Evolutionary conservation across 1,140 invertebrate species (phyloP).

Genomic region (Papilio helenus): DNA sequence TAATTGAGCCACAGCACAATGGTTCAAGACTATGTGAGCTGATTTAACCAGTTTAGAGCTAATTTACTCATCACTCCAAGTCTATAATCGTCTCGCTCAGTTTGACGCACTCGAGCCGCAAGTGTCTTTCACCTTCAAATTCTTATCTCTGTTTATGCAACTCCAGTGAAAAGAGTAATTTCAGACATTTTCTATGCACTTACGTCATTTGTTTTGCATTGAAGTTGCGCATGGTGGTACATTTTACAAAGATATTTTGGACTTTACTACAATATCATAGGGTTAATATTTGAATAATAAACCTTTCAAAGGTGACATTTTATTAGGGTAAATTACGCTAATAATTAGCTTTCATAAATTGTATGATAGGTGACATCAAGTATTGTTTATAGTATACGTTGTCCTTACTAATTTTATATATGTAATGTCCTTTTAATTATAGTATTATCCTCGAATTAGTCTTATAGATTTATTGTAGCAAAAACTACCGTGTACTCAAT

Average conservation of each 20-base stretch:
- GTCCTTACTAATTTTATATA: not conserved
- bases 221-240: conserved; percentile 1
- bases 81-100: not conserved
- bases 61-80: not conserved
- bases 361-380: not conserved
- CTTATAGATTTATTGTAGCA: too few species aligned
- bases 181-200: conserved; percentile 2
- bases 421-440: too few species aligned
- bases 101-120: not conserved
- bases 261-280: not conserved
- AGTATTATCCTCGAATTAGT: too few species aligned
- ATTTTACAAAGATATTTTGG: not conserved
- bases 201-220: conserved; percentile 16
- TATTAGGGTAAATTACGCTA: not conserved
- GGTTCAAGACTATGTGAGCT: too few species aligned
- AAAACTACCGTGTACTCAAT: too few species aligned
- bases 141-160: conserved; percentile 24
- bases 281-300: not conserved
- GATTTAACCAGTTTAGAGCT: too few species aligned
- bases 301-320: not conserved
- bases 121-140: conserved; percentile 23
- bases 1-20: too few species aligned
- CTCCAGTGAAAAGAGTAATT: conserved; percentile 17
- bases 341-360: not conserved
- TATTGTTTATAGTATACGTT: not conserved